Evolutionary conservation across 2,797 vertebrate species (phyloP).

Genomic region (Centroberyx gerrardi): DNA sequence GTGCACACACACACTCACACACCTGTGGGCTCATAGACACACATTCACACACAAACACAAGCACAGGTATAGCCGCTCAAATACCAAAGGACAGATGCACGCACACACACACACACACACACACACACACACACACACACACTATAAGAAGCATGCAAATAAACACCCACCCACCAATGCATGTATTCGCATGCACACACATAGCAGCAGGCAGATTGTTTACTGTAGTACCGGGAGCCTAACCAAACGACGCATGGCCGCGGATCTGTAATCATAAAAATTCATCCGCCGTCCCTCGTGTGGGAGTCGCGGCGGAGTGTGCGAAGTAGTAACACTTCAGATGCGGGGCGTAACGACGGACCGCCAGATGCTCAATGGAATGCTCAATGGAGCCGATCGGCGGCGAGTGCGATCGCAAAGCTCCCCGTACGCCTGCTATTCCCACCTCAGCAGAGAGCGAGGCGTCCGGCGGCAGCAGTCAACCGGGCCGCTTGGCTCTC

Average conservation of each 20-base stretch:
- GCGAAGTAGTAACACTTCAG: constrained; percentile 73
- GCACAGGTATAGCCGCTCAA: not conserved
- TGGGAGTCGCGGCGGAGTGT: constrained; percentile 66
- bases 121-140: constrained; percentile 18
- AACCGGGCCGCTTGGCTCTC: constrained; percentile 46
- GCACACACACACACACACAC: constrained; percentile 5
- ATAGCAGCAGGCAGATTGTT: constrained; percentile 59
- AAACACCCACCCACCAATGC: not conserved
- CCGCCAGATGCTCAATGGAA: constrained; percentile 77
- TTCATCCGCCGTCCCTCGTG: constrained; percentile 65
- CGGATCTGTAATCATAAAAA: constrained; percentile 75
- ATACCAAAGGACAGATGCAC: not conserved
- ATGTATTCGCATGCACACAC: constrained; percentile 32
- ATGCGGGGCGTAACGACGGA: constrained; percentile 69
- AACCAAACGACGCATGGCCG: constrained; percentile 72
- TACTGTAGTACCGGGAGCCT: constrained; percentile 54
- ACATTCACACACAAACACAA: constrained; percentile 16
- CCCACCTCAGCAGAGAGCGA: constrained; percentile 49
- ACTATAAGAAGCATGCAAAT: not conserved
- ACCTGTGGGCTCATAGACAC: constrained; percentile 35
- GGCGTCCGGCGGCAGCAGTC: constrained; percentile 40
- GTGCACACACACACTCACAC: constrained; percentile 22
- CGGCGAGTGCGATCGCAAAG: constrained; percentile 56
- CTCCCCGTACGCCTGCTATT: constrained; percentile 55
- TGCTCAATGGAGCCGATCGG: constrained; percentile 73